phyloP scores from a whole-genome alignment of 2,113 vertebrate species.

The Pholis gunnellus region DNA sequence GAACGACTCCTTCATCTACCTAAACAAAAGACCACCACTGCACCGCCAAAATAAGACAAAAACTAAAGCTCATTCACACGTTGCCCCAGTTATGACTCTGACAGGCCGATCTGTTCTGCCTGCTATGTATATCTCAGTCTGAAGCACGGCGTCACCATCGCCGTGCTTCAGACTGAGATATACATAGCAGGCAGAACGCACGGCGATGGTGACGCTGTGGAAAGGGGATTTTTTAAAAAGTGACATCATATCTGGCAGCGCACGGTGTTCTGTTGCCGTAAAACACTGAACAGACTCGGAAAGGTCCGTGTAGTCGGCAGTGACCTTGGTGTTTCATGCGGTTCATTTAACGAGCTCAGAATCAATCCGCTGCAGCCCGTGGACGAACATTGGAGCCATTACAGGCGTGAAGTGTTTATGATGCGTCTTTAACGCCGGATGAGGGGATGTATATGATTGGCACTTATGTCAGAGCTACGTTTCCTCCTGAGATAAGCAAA shows the following conservation, averaged over 20 bases:
- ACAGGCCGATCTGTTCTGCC: slow-evolving; percentile 32
- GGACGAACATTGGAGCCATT: slow-evolving; percentile 66
- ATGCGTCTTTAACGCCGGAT: slow-evolving; percentile 21
- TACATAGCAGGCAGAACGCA: no score
- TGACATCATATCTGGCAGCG: slow-evolving; percentile 65
- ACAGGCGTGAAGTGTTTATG: slow-evolving; percentile 52
- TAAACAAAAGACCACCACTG: slow-evolving; percentile 13
- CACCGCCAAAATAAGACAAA: slow-evolving; percentile 5
- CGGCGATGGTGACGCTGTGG: slow-evolving; percentile 15
- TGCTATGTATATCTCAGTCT: no score
- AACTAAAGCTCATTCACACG: slow-evolving; percentile 21
- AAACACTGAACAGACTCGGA: slow-evolving; percentile 34
- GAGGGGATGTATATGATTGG: not conserved
- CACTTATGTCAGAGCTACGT: not conserved
- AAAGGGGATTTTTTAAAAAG: slow-evolving; percentile 14
- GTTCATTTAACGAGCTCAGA: slow-evolving; percentile 51
- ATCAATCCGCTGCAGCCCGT: slow-evolving; percentile 18
- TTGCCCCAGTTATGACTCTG: slow-evolving; percentile 3
- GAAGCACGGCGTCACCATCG: no score
- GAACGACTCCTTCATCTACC: not conserved
- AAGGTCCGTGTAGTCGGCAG: slow-evolving; percentile 24
- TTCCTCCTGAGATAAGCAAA: slow-evolving; percentile 45
- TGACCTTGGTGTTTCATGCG: slow-evolving; percentile 42
- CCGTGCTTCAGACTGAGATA: no score
- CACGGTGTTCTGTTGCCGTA: slow-evolving; percentile 53